Evolutionary conservation across 2,888 invertebrate genomes (phyloP), one percentile per base, ranked within the genome.

Genomic region (Athalia cordata): DNA sequence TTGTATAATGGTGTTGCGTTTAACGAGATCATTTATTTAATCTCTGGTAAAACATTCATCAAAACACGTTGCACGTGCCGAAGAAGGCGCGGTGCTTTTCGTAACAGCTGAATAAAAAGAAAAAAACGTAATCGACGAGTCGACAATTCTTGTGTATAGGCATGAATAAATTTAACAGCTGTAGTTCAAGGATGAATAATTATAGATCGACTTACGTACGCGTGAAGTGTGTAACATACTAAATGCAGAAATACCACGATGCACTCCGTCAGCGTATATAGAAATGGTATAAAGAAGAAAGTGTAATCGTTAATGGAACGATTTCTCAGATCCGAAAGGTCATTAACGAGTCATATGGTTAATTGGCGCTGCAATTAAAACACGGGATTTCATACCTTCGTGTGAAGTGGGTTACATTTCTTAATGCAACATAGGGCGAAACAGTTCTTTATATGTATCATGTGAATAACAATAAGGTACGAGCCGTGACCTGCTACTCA

Each of bases 331-430:
- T 13, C 59, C 72, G 86, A 89, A 29, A 89, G 88, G 89, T 89
- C 89, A 88, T 89, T 89, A 88, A 87, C 87, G 85, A 62, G 74
- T 29, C 59, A n/a, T 29, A 2, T 62, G 52, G 59, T 75, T 75
- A 62, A 62, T 62, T 75, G 52, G 62, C 45, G 29, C 6, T 50
- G 62, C 50, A 52, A 75, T 75, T 64, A 72, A 4, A 75, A 29
- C 49, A 9, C 29, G 15, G 52, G 9, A 75, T 75, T 75, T 13
- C 29, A 62, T 59, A 45, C 49, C 15, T 75, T 50, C 75, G 75
- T 75, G 75, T 75, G 75, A 75, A 75, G 75, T 75, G 62, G 75
- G 75, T 29, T 43, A 75, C 62, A 64, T 75, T 43, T 75, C 7
- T 50, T 75, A 50, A n/a, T n/a, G 50, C n/a, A 52, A 43, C 5